phyloP scores from a whole-genome alignment of 2,888 invertebrate species.

The Eristalis intricaria region DNA sequence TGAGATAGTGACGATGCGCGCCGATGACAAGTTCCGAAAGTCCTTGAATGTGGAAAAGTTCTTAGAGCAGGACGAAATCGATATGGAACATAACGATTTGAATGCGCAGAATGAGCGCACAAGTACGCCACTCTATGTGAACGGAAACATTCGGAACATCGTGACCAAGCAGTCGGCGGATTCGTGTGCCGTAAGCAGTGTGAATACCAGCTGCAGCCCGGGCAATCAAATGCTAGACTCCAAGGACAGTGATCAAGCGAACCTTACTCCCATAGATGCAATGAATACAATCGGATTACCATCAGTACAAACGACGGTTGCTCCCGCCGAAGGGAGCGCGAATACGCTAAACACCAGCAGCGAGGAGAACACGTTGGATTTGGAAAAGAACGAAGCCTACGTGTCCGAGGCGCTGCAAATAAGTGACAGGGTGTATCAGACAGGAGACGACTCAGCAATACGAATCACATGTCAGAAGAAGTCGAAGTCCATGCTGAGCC shows the following conservation, averaged over 20 bases:
- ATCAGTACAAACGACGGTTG: conserved; percentile 41
- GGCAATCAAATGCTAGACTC: conserved; percentile 33
- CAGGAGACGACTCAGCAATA: conserved; percentile 58
- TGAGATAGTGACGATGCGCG: conserved; percentile 81
- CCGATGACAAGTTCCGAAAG: conserved; percentile 77
- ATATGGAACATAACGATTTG: conserved; percentile 76
- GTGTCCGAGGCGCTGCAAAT: conserved; percentile 80
- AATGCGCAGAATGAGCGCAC: conserved; percentile 77
- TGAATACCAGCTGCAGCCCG: conserved; percentile 52
- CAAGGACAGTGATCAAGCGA: conserved; percentile 32
- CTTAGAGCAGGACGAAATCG: conserved; percentile 78
- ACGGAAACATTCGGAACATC: conserved; percentile 75
- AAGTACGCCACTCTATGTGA: conserved; percentile 78
- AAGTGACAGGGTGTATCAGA: conserved; percentile 76
- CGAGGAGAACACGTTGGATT: conserved; percentile 74
- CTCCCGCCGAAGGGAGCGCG: conserved; percentile 40
- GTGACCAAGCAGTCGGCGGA: conserved; percentile 31
- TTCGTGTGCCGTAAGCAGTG: conserved; percentile 47
- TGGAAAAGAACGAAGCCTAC: conserved; percentile 79
- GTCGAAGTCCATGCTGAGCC: conserved; percentile 73
- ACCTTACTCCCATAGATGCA: conserved; percentile 73
- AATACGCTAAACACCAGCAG: conserved; percentile 65
- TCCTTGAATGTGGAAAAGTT: conserved; percentile 77
- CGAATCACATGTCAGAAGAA: conserved; percentile 68
- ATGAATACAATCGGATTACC: conserved; percentile 80